Evolutionary conservation across 2,888 invertebrate species (phyloP).

Genomic region (Dryomyza anilis): DNA sequence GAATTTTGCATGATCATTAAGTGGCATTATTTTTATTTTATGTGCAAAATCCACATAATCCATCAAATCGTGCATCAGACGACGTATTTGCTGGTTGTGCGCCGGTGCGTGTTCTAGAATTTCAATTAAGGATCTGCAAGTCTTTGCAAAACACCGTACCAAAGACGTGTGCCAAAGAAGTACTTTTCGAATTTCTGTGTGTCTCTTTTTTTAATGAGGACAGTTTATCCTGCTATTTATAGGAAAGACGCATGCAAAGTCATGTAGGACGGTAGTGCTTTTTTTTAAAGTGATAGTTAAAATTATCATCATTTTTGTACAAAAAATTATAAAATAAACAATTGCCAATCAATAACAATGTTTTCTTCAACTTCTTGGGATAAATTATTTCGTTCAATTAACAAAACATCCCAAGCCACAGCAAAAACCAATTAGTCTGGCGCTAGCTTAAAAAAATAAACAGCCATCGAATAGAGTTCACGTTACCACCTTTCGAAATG

Average conservation of each 20-base stretch:
- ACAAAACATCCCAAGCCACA: neutral
- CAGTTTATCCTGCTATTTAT: slow-evolving; percentile 12
- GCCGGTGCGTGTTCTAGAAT: slow-evolving; percentile 54
- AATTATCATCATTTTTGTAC: no score
- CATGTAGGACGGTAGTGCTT: no score
- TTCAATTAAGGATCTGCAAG: slow-evolving; percentile 48
- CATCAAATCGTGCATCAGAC: slow-evolving; percentile 55
- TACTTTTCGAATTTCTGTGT: neutral
- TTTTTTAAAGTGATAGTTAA: no score
- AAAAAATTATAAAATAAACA: no score
- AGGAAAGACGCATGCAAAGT: slow-evolving; percentile 18
- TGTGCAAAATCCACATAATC: slow-evolving; percentile 57
- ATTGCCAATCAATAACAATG: neutral
- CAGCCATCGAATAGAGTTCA: no score
- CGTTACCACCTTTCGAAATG: neutral
- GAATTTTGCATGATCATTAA: no score
- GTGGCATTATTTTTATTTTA: no score
- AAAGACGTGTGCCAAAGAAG: slow-evolving; percentile 30
- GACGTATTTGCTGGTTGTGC: no score
- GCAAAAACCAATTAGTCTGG: slow-evolving; percentile 17
- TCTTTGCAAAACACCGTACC: slow-evolving; percentile 9
- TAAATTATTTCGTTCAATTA: neutral
- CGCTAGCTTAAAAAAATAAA: slow-evolving; percentile 24
- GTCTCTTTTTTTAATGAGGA: neutral
- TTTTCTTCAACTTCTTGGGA: neutral